Evolutionary conservation across 2,797 vertebrate species (phyloP).

Genomic region (Rousettus madagascariensis): DNA sequence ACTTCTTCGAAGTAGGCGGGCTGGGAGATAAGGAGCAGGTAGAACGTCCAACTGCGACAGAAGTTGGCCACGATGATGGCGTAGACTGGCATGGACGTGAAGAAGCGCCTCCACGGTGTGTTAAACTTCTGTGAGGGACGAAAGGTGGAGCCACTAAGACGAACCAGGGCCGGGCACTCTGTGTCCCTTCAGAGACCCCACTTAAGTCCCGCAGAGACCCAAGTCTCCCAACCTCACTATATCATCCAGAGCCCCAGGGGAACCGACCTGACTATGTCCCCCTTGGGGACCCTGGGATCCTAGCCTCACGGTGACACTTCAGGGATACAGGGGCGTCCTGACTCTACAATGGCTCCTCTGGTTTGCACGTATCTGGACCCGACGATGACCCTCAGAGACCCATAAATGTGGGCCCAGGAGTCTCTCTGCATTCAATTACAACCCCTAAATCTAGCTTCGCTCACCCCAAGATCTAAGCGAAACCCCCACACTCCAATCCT

Average conservation of each 20-base stretch:
- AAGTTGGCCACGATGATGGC: slow-evolving; percentile 97
- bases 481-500: not conserved
- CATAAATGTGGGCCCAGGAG: not conserved
- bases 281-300: not conserved
- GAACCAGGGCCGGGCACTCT: not conserved
- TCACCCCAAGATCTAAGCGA: not conserved
- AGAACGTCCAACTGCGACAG: slow-evolving; percentile 97
- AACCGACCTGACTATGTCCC: not conserved
- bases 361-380: not conserved
- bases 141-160: not conserved
- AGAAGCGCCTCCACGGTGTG: slow-evolving; percentile 93
- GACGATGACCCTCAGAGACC: not conserved
- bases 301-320: not conserved
- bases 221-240: not conserved
- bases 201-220: not conserved
- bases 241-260: not conserved
- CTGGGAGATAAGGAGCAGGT: slow-evolving; percentile 95
- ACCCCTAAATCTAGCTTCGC: not conserved
- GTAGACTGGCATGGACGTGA: slow-evolving; percentile 95
- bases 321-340: not conserved
- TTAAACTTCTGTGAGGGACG: slow-evolving; percentile 90
- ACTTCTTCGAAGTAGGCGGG: slow-evolving; percentile 96
- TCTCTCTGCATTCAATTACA: not conserved
- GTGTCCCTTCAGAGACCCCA: not conserved
- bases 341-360: not conserved